phyloP scores from a whole-genome alignment of 2,888 invertebrate genomes.

The Rhorus exstirpatorius region DNA sequence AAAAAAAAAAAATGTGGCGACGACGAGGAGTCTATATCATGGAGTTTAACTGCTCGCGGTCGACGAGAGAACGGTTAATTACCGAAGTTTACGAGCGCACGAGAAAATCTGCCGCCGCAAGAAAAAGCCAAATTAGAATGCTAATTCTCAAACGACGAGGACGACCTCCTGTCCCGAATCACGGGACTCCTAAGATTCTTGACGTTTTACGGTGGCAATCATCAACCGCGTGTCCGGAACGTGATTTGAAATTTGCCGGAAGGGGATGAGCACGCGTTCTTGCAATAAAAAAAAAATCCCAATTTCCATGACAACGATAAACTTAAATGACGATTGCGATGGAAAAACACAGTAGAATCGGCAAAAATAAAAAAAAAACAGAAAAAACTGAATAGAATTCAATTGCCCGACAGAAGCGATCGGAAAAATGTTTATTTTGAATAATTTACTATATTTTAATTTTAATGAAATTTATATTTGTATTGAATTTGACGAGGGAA shows the following conservation, averaged over 20 bases:
- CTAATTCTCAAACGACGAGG: slow-evolving; percentile 79
- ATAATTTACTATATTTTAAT: too few species aligned
- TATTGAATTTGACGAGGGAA: too few species aligned
- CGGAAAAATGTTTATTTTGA: too few species aligned
- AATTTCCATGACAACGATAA: slow-evolving; percentile 36
- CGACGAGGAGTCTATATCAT: slow-evolving; percentile 40
- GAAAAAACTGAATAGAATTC: too few species aligned
- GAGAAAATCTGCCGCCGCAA: slow-evolving; percentile 48
- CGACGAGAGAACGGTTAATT: slow-evolving; percentile 79
- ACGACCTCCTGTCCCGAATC: slow-evolving; percentile 68
- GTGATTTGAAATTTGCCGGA: slow-evolving; percentile 44
- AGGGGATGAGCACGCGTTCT: slow-evolving; percentile 5
- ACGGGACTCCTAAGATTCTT: slow-evolving; percentile 74
- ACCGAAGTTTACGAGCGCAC: slow-evolving; percentile 82
- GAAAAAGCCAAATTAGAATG: slow-evolving; percentile 81
- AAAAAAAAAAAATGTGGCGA: slow-evolving; percentile 50
- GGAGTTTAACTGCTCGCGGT: slow-evolving; percentile 57
- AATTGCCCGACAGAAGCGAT: too few species aligned
- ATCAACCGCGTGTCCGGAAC: slow-evolving; percentile 37
- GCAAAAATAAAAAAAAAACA: too few species aligned
- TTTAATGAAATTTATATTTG: too few species aligned
- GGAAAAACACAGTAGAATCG: too few species aligned
- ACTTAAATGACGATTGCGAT: neutral
- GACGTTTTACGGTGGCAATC: slow-evolving; percentile 73
- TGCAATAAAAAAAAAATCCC: slow-evolving; percentile 35